A percentile compares a stretch with the other conserved stretches of the same genome.
Evolutionary conservation across 2,888 invertebrate species (phyloP).

Genomic region (Amiota mariae): DNA sequence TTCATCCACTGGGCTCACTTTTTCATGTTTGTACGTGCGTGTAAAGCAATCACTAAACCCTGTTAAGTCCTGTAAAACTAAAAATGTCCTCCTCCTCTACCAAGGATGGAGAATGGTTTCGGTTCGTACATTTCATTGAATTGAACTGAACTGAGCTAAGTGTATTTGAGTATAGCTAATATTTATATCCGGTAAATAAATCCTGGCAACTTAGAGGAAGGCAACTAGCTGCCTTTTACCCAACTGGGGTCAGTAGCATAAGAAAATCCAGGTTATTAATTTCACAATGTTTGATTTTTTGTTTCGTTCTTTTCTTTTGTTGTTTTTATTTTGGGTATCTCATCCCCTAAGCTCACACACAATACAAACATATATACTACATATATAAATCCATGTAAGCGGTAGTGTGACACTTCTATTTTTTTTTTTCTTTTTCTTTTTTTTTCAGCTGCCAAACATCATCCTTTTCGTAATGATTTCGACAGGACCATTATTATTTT

Average conservation of each 20-base stretch:
- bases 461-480: constrained; percentile 26
- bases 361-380: not conserved
- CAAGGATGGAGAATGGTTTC: no score
- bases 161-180: constrained; percentile 66
- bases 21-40: constrained; percentile 45
- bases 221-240: constrained; percentile 12
- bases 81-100: constrained; percentile 40
- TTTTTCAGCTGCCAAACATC: not conserved
- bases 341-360: constrained; percentile 33
- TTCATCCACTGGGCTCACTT: constrained; percentile 19
- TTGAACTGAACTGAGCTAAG: constrained; percentile 33
- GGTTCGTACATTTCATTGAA: no score
- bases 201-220: constrained; percentile 47
- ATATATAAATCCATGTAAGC: not conserved
- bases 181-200: constrained; percentile 68
- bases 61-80: constrained; percentile 55
- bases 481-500: constrained; percentile 35
- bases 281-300: constrained; percentile 46
- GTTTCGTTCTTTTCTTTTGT: constrained; percentile 10
- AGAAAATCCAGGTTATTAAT: constrained; percentile 63
- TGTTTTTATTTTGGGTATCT: constrained; percentile 34
- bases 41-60: constrained; percentile 63
- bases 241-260: constrained; percentile 25
- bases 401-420: constrained; percentile 54
- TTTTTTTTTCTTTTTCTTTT: constrained; percentile 41